These are phyloP conservation scores for Scophthalmus maximus DNA, from an alignment of 2,113 vertebrate species.

Conservation along the genomic window DNA sequence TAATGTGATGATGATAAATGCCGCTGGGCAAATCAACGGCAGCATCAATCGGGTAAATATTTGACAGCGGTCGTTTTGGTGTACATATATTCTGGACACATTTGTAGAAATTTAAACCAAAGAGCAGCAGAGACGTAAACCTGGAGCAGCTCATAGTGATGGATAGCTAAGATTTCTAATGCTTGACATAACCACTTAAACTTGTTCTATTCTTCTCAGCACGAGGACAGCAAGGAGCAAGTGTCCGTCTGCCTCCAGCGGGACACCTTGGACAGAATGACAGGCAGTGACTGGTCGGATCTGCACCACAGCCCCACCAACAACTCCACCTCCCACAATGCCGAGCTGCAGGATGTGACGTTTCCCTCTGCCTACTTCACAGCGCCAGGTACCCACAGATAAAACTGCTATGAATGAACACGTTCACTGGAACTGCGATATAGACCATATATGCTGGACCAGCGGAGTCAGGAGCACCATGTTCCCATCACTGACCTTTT, in stretches of 20 bases:
- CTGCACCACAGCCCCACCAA: conserved; percentile 52
- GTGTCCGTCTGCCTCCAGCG: conserved; percentile 71
- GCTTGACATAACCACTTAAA: not conserved
- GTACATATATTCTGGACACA: not conserved
- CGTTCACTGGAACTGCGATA: too few relatives aligned
- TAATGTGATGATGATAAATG: conserved; percentile 49
- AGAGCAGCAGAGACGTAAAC: not conserved
- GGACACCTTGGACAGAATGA: conserved; percentile 51
- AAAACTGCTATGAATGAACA: too few relatives aligned
- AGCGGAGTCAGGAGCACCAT: not conserved
- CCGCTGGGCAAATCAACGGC: conserved; percentile 66
- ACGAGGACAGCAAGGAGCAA: conserved; percentile 75
- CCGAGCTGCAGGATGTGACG: conserved; percentile 52
- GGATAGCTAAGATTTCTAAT: too few relatives aligned
- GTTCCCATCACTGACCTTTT: not conserved
- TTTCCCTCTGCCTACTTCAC: conserved; percentile 57
- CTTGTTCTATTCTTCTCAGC: conserved; percentile 40
- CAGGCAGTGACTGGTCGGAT: conserved; percentile 51
- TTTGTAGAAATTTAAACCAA: not conserved
- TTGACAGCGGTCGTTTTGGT: not conserved
- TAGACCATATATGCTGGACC: not conserved
- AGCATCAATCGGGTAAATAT: conserved; percentile 70
- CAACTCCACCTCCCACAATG: conserved; percentile 64
- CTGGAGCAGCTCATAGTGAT: not conserved
- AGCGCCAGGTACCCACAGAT: conserved; percentile 58